Base-by-base conservation (phyloP, 2,888 invertebrate genomes). In the Mythimna impura region DNA sequence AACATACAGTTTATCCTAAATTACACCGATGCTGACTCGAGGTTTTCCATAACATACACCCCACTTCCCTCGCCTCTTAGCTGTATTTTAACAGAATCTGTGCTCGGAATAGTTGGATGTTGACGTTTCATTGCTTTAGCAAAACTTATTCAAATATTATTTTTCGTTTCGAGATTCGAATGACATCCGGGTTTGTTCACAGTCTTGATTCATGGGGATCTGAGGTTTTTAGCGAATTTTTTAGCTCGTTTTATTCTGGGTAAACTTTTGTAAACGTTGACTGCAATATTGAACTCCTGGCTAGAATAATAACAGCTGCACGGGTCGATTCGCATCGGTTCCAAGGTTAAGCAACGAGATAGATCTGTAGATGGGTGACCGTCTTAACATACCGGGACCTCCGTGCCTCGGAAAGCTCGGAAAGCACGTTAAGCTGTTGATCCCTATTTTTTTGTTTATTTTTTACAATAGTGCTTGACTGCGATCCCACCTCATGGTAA, bases 91-190 rank as follows among this genome's bases (percentile, higher is more conserved):
- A 57, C 60, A 57, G 10, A 73, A 69, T 71, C 43, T 64, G 50
- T 25, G 9, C 25, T 55, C 22, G 10, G 14, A 36, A 78, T 64
- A 77, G 74, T 78, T 66, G 17, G 20, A 58, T 71, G 74, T 76
- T 73, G 62, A 75, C 74, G 52, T 68, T 73, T 66, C 65, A 74
- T 73, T 69, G 69, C 64, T 67, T 67, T 62, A 58, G 20, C 34
- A 10, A 25, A 54, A 74, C 60, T 70, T 71, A 76, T 74, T 73
- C 78, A 84, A 84, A 84, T 84, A 82, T 76, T 86, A 83, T 81
- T 76, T 85, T 85, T 75, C 73, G 47, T 73, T 78, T 58, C 64
- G 4, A 50, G 22, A 62, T 72, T 71, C 71, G 73, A 78, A 78
- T 73, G 73, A 64, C 69, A 66, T 22, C 67, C 71, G 54, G 70